A percentile compares a stretch with the other conserved stretches of the same genome.
Evolutionary conservation across 2,113 vertebrate species (phyloP).

Genomic region (Pangasianodon gigas): DNA sequence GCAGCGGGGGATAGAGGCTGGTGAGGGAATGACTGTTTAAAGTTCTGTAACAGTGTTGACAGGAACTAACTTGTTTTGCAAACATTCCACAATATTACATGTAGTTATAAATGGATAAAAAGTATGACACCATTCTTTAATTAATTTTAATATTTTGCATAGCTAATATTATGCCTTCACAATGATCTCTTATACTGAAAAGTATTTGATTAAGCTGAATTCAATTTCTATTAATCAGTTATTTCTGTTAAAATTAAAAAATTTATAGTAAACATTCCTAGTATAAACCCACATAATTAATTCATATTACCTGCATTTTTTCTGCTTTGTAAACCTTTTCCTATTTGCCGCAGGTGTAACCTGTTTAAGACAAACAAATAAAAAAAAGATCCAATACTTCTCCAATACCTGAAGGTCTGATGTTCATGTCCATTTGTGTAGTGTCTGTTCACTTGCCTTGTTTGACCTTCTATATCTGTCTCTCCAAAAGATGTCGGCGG

Average conservation of each 20-base stretch:
- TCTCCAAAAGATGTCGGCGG: slow-evolving; percentile 81
- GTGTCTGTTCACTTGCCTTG: background rate
- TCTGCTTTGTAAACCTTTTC: background rate
- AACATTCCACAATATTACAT: too few species aligned
- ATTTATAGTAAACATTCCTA: too few species aligned
- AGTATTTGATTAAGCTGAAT: background rate
- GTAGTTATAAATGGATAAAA: too few species aligned
- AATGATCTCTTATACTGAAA: background rate
- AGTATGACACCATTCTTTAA: too few species aligned
- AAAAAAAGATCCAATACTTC: background rate
- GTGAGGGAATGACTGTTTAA: too few species aligned
- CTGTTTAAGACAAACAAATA: background rate
- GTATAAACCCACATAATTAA: background rate
- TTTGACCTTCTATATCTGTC: slow-evolving; percentile 23
- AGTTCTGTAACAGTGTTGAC: too few species aligned
- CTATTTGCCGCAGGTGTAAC: background rate
- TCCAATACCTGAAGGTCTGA: background rate
- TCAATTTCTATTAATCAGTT: background rate
- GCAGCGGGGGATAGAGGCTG: too few species aligned
- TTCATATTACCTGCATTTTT: background rate
- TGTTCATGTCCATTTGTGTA: background rate
- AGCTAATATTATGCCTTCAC: background rate
- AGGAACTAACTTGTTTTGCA: too few species aligned
- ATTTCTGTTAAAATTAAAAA: background rate
- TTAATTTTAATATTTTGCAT: too few species aligned